These are phyloP conservation scores for Drosophila meridionalis DNA, from an alignment of 2,888 invertebrate species.

Conservation along the genomic window DNA sequence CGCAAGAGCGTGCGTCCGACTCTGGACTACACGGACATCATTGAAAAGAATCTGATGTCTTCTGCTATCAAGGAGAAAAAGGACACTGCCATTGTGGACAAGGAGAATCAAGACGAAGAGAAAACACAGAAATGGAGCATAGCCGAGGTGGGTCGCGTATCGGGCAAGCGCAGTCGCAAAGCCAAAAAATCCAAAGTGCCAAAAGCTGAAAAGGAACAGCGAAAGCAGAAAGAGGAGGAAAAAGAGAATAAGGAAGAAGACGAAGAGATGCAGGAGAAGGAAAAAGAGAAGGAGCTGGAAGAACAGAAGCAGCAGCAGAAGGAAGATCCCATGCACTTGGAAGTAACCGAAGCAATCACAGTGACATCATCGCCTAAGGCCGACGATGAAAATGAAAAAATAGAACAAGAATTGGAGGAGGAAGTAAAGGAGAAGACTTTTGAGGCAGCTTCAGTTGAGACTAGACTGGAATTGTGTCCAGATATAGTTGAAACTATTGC, in stretches of 20 bases:
- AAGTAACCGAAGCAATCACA: neutral
- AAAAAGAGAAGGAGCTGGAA: neutral
- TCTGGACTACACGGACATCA: slow-evolving; percentile 80
- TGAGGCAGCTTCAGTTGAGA: neutral
- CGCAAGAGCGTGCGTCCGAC: slow-evolving; percentile 80
- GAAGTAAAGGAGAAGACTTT: neutral
- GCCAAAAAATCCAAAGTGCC: slow-evolving; percentile 31
- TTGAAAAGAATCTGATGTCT: slow-evolving; percentile 49
- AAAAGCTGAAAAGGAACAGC: slow-evolving; percentile 2
- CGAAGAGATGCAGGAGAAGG: neutral
- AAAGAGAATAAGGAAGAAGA: neutral
- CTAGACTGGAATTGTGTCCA: neutral
- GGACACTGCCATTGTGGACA: neutral
- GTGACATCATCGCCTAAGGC: neutral
- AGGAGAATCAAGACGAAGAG: slow-evolving; percentile 28
- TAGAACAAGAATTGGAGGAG: neutral
- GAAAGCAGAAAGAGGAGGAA: neutral
- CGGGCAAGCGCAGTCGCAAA: slow-evolving; percentile 66
- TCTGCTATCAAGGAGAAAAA: slow-evolving; percentile 47
- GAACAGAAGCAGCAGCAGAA: neutral
- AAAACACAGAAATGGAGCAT: slow-evolving; percentile 66
- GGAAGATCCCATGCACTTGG: neutral
- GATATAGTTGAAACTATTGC: neutral
- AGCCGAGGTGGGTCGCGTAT: slow-evolving; percentile 74
- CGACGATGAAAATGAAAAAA: too few relatives aligned